phyloP scores from a whole-genome alignment of 2,888 invertebrate species.

The Nemotelus pantherinus region DNA sequence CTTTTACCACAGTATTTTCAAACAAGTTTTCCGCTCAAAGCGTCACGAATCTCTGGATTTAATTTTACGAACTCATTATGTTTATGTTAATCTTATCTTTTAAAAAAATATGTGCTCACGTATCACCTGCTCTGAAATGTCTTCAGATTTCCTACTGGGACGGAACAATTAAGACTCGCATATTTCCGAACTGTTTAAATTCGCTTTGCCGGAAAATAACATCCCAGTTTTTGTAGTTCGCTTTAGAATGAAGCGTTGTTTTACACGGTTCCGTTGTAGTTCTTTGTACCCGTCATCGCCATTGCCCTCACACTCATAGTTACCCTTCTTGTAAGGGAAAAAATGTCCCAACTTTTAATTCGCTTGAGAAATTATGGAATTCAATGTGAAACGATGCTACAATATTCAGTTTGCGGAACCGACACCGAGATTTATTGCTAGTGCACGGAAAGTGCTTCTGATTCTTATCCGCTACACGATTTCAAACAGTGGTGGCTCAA shows the following conservation, averaged over 20 bases:
- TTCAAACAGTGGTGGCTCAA: neutral
- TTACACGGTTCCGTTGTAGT: slow-evolving; percentile 24
- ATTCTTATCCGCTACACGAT: neutral
- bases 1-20: too few species aligned
- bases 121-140: too few species aligned
- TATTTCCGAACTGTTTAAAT: neutral
- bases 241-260: neutral
- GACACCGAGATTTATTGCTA: slow-evolving; percentile 28
- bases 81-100: too few species aligned
- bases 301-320: neutral
- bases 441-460: slow-evolving; percentile 12
- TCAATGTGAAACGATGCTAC: slow-evolving; percentile 29
- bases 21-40: too few species aligned
- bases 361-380: slow-evolving; percentile 35
- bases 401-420: slow-evolving; percentile 33
- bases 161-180: too few species aligned
- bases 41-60: too few species aligned
- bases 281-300: slow-evolving; percentile 4
- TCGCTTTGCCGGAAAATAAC: neutral
- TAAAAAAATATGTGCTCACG: too few species aligned
- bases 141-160: too few species aligned
- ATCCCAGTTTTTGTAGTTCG: neutral
- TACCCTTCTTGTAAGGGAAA: neutral
- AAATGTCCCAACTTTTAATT: slow-evolving; percentile 20
- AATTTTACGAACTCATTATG: too few species aligned